Base-by-base conservation (phyloP, 1,140 invertebrate genomes). In the Megathymus violae region DNA sequence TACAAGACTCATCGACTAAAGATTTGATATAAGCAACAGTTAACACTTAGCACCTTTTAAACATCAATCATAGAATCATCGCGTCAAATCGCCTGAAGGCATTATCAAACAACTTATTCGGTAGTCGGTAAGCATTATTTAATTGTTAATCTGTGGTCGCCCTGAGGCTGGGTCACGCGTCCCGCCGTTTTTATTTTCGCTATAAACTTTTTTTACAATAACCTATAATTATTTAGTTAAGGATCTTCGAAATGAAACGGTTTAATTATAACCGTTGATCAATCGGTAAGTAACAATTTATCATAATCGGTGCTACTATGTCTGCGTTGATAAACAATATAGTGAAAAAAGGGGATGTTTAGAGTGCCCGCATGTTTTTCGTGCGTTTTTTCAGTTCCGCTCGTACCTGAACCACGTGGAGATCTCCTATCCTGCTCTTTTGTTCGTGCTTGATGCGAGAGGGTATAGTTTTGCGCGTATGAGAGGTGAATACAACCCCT, bases 41-140 rank as follows among this genome's bases (percentile, higher is more conserved):
- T 11, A 51, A 72, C 58, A 67, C 51, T 70, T 65, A 72, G 38
- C 60, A 25, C 67, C 38, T 69, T 67, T 67, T 62, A 60, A 70
- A 65, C 83, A 83, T 85, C 79, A 80, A 84, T 88, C 84, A 84
- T 62, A 58, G 56, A 65, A 69, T 78, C 74, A 75, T 67, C 75
- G 82, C 77, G 80, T 83, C 74, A 87, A 85, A 90, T 74, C 73
- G 86, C 88, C 84, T 56, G 71, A 69, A 80, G 88, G 79, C 67
- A 88, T 78, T 73, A 81, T 88, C 79, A 80, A 81, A 82, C 62
- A 80, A 81, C 71, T 85, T 85, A 82, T 88, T 82, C 86, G 76
- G 86, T 88, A 91, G 86, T 82, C 77, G 43, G 72, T 89, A 88
- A 89, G 82, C 78, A 83, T 85, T 84, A 88, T 89, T 89, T 91